Evolutionary conservation across 1,140 invertebrate genomes (phyloP).

Genomic region (Cecropterus lyciades): DNA sequence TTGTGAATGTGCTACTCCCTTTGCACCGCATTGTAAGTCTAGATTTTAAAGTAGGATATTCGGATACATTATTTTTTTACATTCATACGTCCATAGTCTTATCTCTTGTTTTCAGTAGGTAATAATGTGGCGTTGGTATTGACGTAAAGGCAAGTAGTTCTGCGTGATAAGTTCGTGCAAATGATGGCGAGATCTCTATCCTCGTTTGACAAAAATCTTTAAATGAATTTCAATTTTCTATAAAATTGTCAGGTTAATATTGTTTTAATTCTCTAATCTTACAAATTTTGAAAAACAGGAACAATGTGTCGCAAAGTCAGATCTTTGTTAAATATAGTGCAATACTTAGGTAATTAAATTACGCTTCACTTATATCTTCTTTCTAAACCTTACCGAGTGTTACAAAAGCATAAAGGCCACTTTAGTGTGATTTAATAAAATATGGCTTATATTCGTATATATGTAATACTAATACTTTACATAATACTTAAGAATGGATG

Average conservation of each 20-base stretch:
- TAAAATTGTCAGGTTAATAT: background rate
- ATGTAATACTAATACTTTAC: background rate
- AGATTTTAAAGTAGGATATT: background rate
- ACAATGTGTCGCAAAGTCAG: slow-evolving; percentile 27
- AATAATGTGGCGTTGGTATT: slow-evolving; percentile 4
- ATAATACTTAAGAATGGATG: background rate
- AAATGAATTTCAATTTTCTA: background rate
- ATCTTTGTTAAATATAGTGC: slow-evolving; percentile 47
- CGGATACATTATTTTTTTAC: background rate
- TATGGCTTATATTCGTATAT: background rate
- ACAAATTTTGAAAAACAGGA: background rate
- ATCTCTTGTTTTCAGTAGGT: background rate
- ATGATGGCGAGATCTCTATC: background rate
- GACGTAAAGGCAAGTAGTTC: slow-evolving; percentile 3
- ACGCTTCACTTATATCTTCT: slow-evolving; percentile 26
- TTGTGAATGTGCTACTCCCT: slow-evolving; percentile 23
- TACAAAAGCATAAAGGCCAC: slow-evolving; percentile 2
- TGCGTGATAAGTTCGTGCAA: slow-evolving; percentile 22
- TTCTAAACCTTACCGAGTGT: slow-evolving; percentile 20
- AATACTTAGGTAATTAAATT: slow-evolving; percentile 54
- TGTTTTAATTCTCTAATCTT: background rate
- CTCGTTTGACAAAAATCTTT: background rate
- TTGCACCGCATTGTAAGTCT: slow-evolving; percentile 8
- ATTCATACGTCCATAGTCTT: background rate
- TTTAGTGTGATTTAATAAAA: background rate